A percentile compares a stretch with the other conserved stretches of the same genome.
Conservation (phyloP, 2,113 vertebrate species). For the Alces alces region DNA sequence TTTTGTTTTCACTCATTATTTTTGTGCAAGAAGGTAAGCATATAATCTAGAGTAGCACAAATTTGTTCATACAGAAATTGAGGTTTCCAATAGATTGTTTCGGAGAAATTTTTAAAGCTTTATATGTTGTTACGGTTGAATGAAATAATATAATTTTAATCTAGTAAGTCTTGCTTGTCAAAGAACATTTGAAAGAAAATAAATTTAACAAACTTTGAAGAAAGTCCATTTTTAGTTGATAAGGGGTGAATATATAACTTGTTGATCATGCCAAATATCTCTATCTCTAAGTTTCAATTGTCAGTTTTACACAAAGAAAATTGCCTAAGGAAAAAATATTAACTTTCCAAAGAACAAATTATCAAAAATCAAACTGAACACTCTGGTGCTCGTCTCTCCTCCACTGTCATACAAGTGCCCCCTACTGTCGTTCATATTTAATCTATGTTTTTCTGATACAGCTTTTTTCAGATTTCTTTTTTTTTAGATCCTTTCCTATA, state of each 20-base stretch:
- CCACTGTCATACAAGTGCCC: conserved; percentile 68
- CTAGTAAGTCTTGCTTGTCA: conserved; percentile 4
- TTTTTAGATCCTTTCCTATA: conserved; percentile 23
- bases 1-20: neutral
- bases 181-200: conserved; percentile 21
- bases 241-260: conserved; percentile 24
- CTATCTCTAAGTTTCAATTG: conserved; percentile 40
- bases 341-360: conserved; percentile 19
- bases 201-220: neutral
- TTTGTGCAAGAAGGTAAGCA: neutral
- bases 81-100: neutral
- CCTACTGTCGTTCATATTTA: conserved; percentile 60
- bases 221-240: conserved; percentile 4
- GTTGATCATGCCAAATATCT: neutral
- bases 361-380: conserved; percentile 10
- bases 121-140: neutral
- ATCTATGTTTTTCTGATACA: conserved; percentile 29
- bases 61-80: neutral
- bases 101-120: conserved; percentile 15
- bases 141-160: conserved; percentile 35
- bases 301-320: conserved; percentile 26
- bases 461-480: conserved; percentile 17
- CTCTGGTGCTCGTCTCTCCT: neutral
- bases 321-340: neutral
- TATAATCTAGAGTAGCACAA: neutral